Evolutionary conservation across 2,113 vertebrate genomes (phyloP), one percentile per base, ranked within the genome.

Genomic region (Bufo gargarizans): DNA sequence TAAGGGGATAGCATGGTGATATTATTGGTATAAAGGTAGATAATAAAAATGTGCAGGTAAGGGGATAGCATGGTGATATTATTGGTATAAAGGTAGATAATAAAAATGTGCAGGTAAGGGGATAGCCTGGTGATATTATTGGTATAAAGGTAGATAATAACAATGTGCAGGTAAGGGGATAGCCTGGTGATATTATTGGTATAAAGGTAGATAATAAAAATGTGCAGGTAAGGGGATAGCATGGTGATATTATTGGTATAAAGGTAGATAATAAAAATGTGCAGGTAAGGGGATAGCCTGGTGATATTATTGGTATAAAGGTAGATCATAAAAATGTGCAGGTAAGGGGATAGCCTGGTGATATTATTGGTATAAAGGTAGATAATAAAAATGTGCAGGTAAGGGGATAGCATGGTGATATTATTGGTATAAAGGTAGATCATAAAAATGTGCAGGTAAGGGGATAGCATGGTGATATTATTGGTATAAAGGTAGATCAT

Each of bases 11-110:
- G 6, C 58, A 17, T 45, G 0, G 10, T 45, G 71, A 43, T 19
- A 71, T 22, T 13, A 11, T 67, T 45, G 3, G 13, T 7, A 45
- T 14, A 77, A 49, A 17, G 22, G 3, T 22, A 33, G n/a, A 22
- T 69, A n/a, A n/a, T 90, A 90, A 88, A 84, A 88, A 90, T 85
- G 81, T 90, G n/a, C 89, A 90, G 89, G 89, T 90, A 90, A 80
- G 20, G 50, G n/a, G 7, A 33, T 33, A 10, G 6, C 58, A 17
- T 45, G 0, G 10, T 45, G 71, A 43, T 19, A 71, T 22, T 13
- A 11, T 67, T 45, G 3, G 13, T 7, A 45, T 14, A 77, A 49
- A 17, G 22, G 3, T 22, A 33, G n/a, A 22, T 69, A n/a, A n/a
- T 90, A 90, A 88, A 84, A 88, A 90, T 85, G 81, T 90, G n/a